Conservation (phyloP, 2,888 invertebrate genomes). For the Athripsodes cinereus region DNA sequence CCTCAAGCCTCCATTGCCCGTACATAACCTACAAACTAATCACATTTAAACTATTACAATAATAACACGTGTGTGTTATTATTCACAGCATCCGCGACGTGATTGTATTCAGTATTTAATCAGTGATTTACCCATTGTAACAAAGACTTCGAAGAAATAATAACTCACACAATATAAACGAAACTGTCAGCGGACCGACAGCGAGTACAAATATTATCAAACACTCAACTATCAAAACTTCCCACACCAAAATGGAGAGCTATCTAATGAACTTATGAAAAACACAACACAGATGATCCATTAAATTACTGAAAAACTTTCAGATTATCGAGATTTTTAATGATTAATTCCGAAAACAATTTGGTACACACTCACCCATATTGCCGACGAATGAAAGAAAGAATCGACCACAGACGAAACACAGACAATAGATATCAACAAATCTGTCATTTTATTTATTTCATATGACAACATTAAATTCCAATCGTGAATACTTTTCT, state of each 20-base stretch:
- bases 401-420: slow-evolving; percentile 34
- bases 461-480: neutral
- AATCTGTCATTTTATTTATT: neutral
- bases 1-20: no score
- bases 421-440: neutral
- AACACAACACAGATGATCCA: neutral
- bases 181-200: slow-evolving; percentile 10
- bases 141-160: no score
- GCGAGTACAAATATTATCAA: no score
- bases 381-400: slow-evolving; percentile 58
- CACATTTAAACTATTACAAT: no score
- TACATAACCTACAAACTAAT: no score
- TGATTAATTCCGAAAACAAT: slow-evolving; percentile 33
- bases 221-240: neutral
- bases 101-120: no score
- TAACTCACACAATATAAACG: neutral
- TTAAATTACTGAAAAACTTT: neutral
- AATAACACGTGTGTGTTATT: no score
- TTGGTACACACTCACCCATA: slow-evolving; percentile 58
- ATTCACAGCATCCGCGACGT: no score
- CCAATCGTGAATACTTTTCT: no score
- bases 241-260: neutral
- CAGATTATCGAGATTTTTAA: slow-evolving; percentile 9
- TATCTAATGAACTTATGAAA: neutral
- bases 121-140: no score